Evolutionary conservation across 2,888 invertebrate genomes (phyloP).

Genomic region (Drosophila engyochracea): DNA sequence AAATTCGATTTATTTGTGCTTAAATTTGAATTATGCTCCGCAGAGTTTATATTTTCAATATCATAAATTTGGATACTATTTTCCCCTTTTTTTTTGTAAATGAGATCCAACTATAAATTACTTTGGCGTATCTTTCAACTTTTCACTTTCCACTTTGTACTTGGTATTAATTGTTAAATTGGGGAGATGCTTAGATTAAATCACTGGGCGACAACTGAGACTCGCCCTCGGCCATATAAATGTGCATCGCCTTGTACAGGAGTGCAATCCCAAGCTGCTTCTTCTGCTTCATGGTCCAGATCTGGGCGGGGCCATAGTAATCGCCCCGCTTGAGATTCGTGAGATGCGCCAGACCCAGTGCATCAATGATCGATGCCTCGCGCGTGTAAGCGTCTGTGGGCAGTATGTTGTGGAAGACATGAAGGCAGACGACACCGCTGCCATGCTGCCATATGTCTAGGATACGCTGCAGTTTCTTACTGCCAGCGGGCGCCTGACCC

Average conservation of each 20-base stretch:
- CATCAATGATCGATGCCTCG: constrained; percentile 97
- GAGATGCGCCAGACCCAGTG: constrained; percentile 91
- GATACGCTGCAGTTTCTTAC: constrained; percentile 91
- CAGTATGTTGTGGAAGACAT: constrained; percentile 95
- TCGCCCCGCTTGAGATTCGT: constrained; percentile 93
- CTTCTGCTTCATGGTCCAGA: constrained; percentile 90
- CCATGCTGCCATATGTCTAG: constrained; percentile 94
- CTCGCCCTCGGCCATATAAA: constrained; percentile 95
- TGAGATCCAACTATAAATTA: constrained; percentile 57
- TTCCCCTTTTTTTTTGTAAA: constrained; percentile 5
- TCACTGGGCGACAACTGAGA: constrained; percentile 93
- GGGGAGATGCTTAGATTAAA: constrained; percentile 85
- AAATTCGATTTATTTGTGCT: constrained; percentile 9
- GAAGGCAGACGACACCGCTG: constrained; percentile 95
- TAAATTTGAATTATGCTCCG: neutral
- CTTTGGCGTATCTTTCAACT: constrained; percentile 30
- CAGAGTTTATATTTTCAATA: neutral
- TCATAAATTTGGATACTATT: neutral
- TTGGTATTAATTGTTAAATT: constrained; percentile 49
- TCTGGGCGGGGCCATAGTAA: constrained; percentile 92
- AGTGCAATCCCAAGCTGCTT: constrained; percentile 92
- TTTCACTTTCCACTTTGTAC: constrained; percentile 52
- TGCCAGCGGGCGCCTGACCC: constrained; percentile 51
- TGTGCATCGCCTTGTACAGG: constrained; percentile 92
- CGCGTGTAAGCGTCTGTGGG: constrained; percentile 97